Evolutionary conservation across 2,113 vertebrate species (phyloP), one percentile per base, ranked within the genome.

Genomic region (Columbina picui): DNA sequence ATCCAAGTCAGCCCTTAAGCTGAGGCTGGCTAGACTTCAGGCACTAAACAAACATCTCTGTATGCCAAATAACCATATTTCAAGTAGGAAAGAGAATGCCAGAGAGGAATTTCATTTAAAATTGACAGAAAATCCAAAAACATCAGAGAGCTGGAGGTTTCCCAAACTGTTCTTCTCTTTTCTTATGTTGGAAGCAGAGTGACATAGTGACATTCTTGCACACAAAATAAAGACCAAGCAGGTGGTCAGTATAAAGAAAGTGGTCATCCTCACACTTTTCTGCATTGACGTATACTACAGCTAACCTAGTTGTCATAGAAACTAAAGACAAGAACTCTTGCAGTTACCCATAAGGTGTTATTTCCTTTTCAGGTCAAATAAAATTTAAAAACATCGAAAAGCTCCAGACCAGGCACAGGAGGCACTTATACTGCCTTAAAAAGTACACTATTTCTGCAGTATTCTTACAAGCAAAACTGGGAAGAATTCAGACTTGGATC

Each of bases 71-170:
- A 52, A 78, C 34, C n/a, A 9, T 50, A 19, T 60, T 84, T 78
- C 47, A 59, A 87, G 32, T 5, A 70, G 13, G 61, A 93, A 94
- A 84, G 26, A 65, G 34, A 83, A 43, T n/a, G 17, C 10, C 34
- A 87, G 29, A 32, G 30, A 87, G 59, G 34, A 90, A 96, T 90
- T 78, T 75, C 7, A 53, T 90, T 68, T 93, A 12, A 76, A 95
- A 90, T 81, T 65, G 9, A 43, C 26, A 78, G 49, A 70, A 85
- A 87, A 94, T 67, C 36, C 25, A 30, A 71, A 23, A 92, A 41
- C 21, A 83, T 65, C 9, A 50, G 16, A 26, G 8, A 49, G 23
- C 19, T 69, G 50, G 73, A 67, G 17, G 11, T 47, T 87, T 71
- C 78, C 61, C 36, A 45, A 78, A 27, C 22, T 73, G 26, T 53